Conservation (phyloP, 2,113 vertebrate genomes). For the Oncorhynchus keta region DNA sequence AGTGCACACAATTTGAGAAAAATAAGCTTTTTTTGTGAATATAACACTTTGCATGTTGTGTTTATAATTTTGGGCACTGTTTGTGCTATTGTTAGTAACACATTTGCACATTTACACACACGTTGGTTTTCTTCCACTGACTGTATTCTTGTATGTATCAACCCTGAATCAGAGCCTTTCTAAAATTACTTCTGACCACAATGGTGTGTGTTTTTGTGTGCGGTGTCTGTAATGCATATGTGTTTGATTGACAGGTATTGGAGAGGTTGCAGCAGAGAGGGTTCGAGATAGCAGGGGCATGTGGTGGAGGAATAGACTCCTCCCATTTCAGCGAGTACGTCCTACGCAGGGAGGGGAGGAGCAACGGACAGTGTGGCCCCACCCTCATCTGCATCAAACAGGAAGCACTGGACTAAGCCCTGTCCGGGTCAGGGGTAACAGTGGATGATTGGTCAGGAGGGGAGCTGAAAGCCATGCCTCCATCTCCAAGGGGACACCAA, state of each 20-base stretch:
- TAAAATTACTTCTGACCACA: neutral
- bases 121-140: neutral
- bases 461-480: neutral
- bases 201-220: no score
- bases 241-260: conserved; percentile 79
- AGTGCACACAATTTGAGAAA: no score
- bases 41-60: neutral
- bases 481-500: neutral
- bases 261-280: conserved; percentile 90
- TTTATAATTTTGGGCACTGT: neutral
- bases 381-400: conserved; percentile 89
- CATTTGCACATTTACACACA: neutral
- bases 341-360: conserved; percentile 82
- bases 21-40: no score
- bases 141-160: neutral
- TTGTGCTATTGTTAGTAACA: conserved; percentile 11
- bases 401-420: conserved; percentile 84
- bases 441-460: neutral
- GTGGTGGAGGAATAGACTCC: conserved; percentile 92
- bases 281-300: conserved; percentile 90
- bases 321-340: conserved; percentile 96
- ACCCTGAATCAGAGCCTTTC: neutral
- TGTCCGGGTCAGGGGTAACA: neutral
- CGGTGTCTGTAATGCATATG: neutral
- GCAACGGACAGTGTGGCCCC: conserved; percentile 72